Base-by-base conservation (phyloP, 2,797 vertebrate genomes). In the Philypnodon macrostomus region DNA sequence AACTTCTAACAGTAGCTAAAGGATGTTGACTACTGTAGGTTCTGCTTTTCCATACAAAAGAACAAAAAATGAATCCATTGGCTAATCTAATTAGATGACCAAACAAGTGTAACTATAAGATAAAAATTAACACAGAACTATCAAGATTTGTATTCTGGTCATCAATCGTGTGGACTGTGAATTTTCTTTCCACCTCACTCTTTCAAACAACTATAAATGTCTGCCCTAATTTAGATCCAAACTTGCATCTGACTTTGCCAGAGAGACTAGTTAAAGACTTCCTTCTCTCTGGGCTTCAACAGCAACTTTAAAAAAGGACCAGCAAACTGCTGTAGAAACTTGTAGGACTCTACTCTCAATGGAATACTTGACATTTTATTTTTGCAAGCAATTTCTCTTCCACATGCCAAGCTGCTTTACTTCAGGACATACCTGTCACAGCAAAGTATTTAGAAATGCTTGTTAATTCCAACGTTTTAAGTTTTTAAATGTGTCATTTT, bases 291-390 rank as follows among this genome's bases (percentile, higher is more conserved):
- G 14, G 21, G 32, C 55, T 62, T 58, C 17, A 38, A 55, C 56
- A 49, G 55, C 27, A 61, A 47, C 47, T 38, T 58, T 18, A 33
- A 53, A n/a, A 47, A 52, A 31, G 9, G 30, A 32, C 40, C 14
- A 3, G 26, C 40, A 54, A n/a, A 63, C 37, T 2, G 12, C 14
- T 57, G 37, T 14, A 27, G 17, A 41, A n/a, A 16, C 23, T 21
- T 23, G 24, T 44, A 4, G 14, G n/a, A 21, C 0, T 12, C 0
- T 46, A 53, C 53, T 42, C 50, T 67, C 38, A 55, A 59, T 73
- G 57, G 32, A 67, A 71, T 42, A 67, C 46, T 53, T 70, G 55
- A 57, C 53, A 61, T 58, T 59, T 44, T 41, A 56, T 57, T 45
- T 55, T 29, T 47, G 41, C 27, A 37, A 41, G 57, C 68, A 49